Evolutionary conservation across 2,113 vertebrate genomes (phyloP), one percentile per base, ranked within the genome.

Genomic region (Dicerorhinus sumatrensis): DNA sequence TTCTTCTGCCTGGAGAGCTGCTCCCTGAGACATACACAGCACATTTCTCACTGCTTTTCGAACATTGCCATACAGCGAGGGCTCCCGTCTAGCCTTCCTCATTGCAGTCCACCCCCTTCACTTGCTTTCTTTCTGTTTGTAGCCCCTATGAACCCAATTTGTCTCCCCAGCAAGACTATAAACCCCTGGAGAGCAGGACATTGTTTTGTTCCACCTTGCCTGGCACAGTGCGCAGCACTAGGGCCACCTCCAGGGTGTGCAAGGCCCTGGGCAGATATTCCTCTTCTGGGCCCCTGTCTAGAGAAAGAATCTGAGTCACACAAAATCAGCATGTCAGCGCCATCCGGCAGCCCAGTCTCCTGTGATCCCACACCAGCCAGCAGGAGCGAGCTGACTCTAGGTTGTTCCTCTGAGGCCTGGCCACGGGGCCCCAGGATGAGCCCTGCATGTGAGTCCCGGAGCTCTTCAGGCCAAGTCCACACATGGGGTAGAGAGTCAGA

Each of bases 401-500:
- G 17, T 27, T 51, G 11, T 56, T 79, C 33, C 31, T 27, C 39
- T 51, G 39, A 77, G 51, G 27, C 11, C 17, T 29, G 25, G 63
- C 48, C 54, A 11, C 8, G 2, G 62, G 36, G 29, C 58, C 11
- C 76, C 76, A n/a, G 27, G 6, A 42, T 5, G 18, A 42, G 36
- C 25, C 84, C 29, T 25, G 63, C 27, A 3, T 18, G 2, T 17
- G 20, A 27, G 36, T 46, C 36, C 29, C 46, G 29, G 76, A 81
- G 67, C n/a, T 60, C 39, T 48, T 23, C 5, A 3, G 25, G 51
- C 62, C 62, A 95, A 84, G 39, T 60, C 63, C 70, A 79, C 1
- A 25, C 18, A 1, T 0, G 1, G 13, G 2, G 39, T 39, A 51
- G 51, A 60, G 12, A 2, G 33, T 56, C 11, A 17, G 18, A 60